Conservation (phyloP, 1,140 invertebrate genomes). For the Ylistrum balloti region DNA sequence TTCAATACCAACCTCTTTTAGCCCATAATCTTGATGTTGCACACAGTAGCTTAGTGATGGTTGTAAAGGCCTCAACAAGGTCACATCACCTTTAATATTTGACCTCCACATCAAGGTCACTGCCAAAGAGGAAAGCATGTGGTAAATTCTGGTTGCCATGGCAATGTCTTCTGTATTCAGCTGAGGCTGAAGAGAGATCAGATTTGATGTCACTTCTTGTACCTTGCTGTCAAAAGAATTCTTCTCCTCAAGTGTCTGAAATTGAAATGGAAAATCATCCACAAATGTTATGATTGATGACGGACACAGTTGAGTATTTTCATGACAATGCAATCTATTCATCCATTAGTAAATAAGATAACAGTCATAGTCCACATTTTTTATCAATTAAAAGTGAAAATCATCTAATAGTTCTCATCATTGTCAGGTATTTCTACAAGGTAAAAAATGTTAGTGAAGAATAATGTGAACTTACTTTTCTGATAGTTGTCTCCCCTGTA, state of each 20-base stretch:
- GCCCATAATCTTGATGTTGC: not conserved
- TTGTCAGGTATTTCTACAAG: no score
- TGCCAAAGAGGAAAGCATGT: slow-evolving; percentile 9
- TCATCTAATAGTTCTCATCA: no score
- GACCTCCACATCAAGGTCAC: not conserved
- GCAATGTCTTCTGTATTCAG: not conserved
- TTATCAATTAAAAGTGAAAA: not conserved
- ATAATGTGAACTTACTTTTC: not conserved
- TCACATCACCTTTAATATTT: slow-evolving; percentile 6
- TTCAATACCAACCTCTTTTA: not conserved
- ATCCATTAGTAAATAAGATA: no score
- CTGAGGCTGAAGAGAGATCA: not conserved
- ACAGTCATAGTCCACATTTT: no score
- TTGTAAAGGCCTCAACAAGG: not conserved
- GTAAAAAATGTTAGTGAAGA: not conserved
- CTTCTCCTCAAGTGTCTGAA: not conserved
- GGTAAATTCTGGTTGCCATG: slow-evolving; percentile 21
- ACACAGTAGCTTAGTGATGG: not conserved
- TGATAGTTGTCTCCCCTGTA: not conserved
- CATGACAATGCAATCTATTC: no score
- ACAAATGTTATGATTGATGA: no score
- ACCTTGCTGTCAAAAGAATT: not conserved
- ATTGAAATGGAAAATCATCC: not conserved
- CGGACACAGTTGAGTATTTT: no score
- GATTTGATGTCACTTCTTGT: not conserved